phyloP scores from a whole-genome alignment of 2,888 invertebrate species.

The Carabus problematicus region DNA sequence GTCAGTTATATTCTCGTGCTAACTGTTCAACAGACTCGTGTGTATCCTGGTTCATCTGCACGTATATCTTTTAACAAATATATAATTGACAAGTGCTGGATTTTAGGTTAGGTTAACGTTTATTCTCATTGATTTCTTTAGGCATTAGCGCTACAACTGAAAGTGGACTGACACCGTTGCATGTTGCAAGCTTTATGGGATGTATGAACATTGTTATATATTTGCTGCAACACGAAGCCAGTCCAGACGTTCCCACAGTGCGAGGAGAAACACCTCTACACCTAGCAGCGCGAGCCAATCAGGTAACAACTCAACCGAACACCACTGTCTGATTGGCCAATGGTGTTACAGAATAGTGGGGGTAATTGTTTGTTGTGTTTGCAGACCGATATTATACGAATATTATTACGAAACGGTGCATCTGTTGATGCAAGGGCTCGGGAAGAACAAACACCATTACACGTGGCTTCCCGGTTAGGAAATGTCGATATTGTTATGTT shows the following conservation, averaged over 20 bases:
- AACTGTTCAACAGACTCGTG: neutral
- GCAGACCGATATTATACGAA: constrained; percentile 90
- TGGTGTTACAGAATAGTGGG: neutral
- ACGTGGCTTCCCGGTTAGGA: constrained; percentile 94
- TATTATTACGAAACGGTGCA: constrained; percentile 92
- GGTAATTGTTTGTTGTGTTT: constrained; percentile 41
- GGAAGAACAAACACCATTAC: constrained; percentile 96
- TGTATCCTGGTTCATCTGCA: neutral
- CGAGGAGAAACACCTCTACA: constrained; percentile 97
- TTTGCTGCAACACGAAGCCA: constrained; percentile 91
- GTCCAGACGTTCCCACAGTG: constrained; percentile 93
- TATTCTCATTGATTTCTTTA: constrained; percentile 50
- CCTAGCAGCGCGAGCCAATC: constrained; percentile 95
- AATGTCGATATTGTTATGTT: constrained; percentile 96
- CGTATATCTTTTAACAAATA: neutral
- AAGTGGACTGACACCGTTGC: constrained; percentile 92
- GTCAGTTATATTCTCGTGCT: neutral
- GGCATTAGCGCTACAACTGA: constrained; percentile 75
- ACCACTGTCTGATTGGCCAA: no score
- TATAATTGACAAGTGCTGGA: neutral
- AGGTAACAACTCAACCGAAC: constrained; percentile 60
- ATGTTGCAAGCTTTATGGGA: constrained; percentile 99
- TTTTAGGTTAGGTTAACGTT: constrained; percentile 20
- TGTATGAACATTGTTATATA: constrained; percentile 99
- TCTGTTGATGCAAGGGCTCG: constrained; percentile 71